Conservation (phyloP, 2,797 vertebrate species). For the Linurgus olivaceus region DNA sequence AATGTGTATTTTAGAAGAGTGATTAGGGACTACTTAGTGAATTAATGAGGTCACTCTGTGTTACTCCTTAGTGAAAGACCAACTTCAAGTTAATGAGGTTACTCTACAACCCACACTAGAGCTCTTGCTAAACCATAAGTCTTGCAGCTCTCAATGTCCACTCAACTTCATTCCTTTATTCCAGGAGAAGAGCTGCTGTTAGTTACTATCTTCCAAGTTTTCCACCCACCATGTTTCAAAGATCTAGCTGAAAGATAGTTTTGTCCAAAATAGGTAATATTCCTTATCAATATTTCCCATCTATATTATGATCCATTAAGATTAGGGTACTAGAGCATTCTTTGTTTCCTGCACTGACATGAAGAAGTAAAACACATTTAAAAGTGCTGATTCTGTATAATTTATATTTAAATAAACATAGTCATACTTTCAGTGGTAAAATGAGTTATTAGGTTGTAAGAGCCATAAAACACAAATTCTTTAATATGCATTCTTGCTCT, state of each 20-base stretch:
- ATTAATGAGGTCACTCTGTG: background rate
- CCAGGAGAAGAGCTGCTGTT: background rate
- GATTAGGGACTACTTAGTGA: slow-evolving; percentile 4
- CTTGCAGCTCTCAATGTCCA: background rate
- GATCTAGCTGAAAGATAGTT: background rate
- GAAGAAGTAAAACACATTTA: background rate
- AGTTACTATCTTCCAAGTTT: background rate
- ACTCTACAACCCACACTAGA: background rate
- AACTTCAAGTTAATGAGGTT: background rate
- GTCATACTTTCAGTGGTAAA: background rate
- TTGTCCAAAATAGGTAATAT: background rate
- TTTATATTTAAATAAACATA: background rate
- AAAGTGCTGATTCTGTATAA: background rate
- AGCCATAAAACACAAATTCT: background rate
- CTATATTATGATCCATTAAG: background rate
- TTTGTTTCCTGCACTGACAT: background rate
- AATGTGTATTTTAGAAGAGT: background rate
- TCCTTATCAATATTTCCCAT: background rate
- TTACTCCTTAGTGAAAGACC: background rate
- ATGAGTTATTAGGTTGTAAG: background rate
- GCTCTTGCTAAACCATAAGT: background rate
- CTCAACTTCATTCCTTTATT: background rate
- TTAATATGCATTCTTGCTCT: background rate
- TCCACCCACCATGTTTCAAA: background rate
- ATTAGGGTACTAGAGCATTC: background rate